Evolutionary conservation across 2,113 vertebrate species (phyloP), one percentile per base, ranked within the genome.

Genomic region (Chaetops frenatus): DNA sequence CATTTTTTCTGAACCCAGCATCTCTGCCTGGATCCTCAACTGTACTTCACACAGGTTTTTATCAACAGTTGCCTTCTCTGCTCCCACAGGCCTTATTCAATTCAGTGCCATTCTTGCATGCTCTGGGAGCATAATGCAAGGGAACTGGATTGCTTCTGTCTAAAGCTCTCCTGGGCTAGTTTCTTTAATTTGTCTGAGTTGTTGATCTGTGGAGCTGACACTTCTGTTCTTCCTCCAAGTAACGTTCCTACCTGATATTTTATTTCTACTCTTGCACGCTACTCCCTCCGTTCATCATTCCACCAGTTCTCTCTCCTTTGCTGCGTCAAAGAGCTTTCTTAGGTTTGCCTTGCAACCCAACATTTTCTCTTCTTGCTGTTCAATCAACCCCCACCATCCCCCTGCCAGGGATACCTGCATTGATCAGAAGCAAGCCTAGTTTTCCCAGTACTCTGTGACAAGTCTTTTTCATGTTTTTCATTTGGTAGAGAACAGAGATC

Each of bases 381-480:
- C 70, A 82, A 50, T 58, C 89, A 80, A 23, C 87, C 86, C 95
- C 90, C 72, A 94, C 95, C 76, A 65, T 76, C 61, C 48, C 93
- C 95, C 91, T 96, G 81, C 62, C 78, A 95, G 45, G 19, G 56
- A 72, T 36, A 88, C 67, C 67, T 66, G 27, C 65, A 67, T 1
- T 36, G 25, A 81, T 82, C 53, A 56, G 38, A 65, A 74, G 33
- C 6, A 78, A 81, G 45, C 42, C 65, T 90, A 35, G 12, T 86
- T 95, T 86, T 50, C n/a, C 48, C 24, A 57, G 7, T 33, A 40
- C 29, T 65, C 21, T 19, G 4, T 22, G 47, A 60, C 6, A 82
- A 36, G 21, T 35, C 57, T 54, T 9, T 67, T 74, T 42, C 4
- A 1, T 61, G 24, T 65, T 79, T 50, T 61, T 35, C 10, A 7